These are phyloP conservation scores for Crypturellus undulatus DNA, from an alignment of 2,113 vertebrate genomes.

Conservation along the genomic window DNA sequence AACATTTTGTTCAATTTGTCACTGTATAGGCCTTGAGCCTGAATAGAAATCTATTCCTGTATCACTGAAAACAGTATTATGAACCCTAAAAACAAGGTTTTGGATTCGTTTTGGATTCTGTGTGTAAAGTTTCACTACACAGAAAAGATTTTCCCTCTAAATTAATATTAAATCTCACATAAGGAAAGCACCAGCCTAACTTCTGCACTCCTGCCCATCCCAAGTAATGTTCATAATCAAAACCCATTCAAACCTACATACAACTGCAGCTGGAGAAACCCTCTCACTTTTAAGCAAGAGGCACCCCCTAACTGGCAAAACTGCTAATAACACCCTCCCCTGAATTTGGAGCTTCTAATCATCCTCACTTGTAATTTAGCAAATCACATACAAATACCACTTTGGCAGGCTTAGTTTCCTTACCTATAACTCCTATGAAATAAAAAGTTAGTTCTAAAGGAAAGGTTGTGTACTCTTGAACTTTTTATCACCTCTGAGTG, in stretches of 20 bases:
- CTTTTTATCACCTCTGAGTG: neutral
- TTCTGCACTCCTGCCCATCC: neutral
- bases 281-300: neutral
- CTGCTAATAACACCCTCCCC: neutral
- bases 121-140: neutral
- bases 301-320: neutral
- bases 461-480: neutral
- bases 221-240: neutral
- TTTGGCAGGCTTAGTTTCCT: neutral
- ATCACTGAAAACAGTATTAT: neutral
- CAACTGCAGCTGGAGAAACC: neutral
- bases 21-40: neutral
- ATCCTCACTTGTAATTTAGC: neutral
- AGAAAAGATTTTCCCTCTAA: neutral
- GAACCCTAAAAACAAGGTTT: neutral
- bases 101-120: neutral
- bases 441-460: neutral
- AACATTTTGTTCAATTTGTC: neutral
- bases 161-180: neutral
- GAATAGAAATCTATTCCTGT: neutral
- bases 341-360: neutral
- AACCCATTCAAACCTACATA: neutral
- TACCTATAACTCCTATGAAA: neutral
- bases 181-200: neutral
- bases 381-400: neutral